Evolutionary conservation across 2,797 vertebrate genomes (phyloP).

Genomic region (Ctenopoma kingsleyae): DNA sequence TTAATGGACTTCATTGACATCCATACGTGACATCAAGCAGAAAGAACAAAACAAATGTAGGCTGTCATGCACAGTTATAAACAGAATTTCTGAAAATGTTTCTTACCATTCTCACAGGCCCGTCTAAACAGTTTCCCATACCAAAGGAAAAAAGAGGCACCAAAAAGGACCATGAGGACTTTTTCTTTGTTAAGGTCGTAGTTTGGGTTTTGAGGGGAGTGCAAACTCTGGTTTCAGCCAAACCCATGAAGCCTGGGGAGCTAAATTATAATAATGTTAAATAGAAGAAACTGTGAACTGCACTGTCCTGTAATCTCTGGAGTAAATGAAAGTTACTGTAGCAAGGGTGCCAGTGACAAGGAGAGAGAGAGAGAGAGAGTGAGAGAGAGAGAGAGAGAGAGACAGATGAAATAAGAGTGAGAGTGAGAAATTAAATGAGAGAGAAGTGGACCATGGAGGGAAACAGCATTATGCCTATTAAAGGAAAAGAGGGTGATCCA

Average conservation of each 20-base stretch:
- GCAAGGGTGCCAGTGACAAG: constrained; percentile 3
- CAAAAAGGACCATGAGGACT: constrained; percentile 67
- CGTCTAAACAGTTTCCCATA: constrained; percentile 94
- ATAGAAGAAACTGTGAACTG: constrained; percentile 20
- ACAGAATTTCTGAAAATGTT: background rate
- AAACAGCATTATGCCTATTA: constrained; percentile 67
- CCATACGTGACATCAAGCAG: background rate
- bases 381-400: constrained; percentile 4
- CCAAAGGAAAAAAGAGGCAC: constrained; percentile 64
- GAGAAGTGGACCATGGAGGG: constrained; percentile 38
- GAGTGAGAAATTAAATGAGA: constrained; percentile 33
- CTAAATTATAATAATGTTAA: constrained; percentile 21
- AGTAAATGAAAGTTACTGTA: constrained; percentile 15
- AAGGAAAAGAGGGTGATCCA: constrained; percentile 56
- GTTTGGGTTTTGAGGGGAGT: constrained; percentile 53
- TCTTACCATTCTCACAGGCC: constrained; percentile 91
- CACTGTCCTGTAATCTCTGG: constrained; percentile 9
- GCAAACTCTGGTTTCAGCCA: constrained; percentile 64
- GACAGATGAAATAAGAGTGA: constrained; percentile 4
- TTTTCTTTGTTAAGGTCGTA: constrained; percentile 39
- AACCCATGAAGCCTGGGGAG: constrained; percentile 69
- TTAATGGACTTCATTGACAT: background rate
- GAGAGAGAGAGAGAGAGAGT: background rate
- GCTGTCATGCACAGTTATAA: background rate
- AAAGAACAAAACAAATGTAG: constrained; percentile 5